Percentiles rank a stretch among this genome's conserved stretches.
phyloP scores from a whole-genome alignment of 1,140 invertebrate genomes.

The Steinernema feltiae region DNA sequence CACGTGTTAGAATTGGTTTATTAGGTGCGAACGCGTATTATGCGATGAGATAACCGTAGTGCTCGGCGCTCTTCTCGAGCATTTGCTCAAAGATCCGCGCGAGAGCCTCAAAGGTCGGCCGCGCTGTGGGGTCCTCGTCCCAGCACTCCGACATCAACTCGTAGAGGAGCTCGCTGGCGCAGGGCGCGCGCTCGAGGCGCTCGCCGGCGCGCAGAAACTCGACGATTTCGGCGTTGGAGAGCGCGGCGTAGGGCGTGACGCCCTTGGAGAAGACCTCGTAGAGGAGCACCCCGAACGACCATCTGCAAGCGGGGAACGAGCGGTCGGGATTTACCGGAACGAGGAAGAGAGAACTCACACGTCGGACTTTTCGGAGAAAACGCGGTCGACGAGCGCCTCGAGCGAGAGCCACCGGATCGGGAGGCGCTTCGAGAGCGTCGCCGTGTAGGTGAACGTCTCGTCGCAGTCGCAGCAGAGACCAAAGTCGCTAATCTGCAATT shows the following conservation, averaged over 20 bases:
- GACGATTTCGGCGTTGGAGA: neutral
- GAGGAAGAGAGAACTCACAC: neutral
- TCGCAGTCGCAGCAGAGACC: conserved; percentile 7
- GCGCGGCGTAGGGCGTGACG: neutral
- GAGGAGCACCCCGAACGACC: neutral
- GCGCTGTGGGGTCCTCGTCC: neutral
- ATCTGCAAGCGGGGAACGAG: neutral
- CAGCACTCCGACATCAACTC: neutral
- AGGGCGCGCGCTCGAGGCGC: neutral
- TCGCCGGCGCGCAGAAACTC: neutral
- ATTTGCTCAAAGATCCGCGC: neutral
- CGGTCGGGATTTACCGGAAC: neutral
- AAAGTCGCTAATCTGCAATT: conserved; percentile 2
- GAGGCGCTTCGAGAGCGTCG: neutral
- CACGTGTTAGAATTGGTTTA: too few species aligned
- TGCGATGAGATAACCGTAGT: neutral
- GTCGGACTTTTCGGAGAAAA: conserved; percentile 8
- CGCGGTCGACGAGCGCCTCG: neutral
- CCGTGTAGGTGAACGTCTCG: conserved; percentile 6
- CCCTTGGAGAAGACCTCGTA: neutral
- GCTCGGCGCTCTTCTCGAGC: neutral
- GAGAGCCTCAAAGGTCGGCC: neutral
- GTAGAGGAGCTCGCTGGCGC: neutral
- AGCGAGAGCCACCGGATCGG: conserved; percentile 1
- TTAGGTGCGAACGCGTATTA: neutral